These are phyloP conservation scores for Jaculus jaculus DNA, from an alignment of 2,113 vertebrate species.

Conservation along the genomic window DNA sequence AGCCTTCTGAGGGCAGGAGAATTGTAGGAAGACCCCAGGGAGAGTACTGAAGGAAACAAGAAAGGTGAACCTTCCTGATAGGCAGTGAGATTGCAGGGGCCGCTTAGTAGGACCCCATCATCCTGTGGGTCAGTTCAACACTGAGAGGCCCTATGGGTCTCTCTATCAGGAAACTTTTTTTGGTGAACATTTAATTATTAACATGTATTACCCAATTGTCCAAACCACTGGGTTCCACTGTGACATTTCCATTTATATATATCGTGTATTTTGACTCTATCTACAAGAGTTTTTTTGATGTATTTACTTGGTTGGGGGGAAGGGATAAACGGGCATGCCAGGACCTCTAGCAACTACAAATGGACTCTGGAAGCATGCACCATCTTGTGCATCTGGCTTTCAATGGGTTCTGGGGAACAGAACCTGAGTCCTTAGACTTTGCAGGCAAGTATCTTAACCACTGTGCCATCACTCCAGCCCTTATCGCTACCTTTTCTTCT, in stretches of 20 bases:
- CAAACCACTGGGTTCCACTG: neutral
- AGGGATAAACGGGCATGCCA: too few species aligned
- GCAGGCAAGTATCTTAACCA: too few species aligned
- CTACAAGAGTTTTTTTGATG: too few species aligned
- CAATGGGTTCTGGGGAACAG: too few species aligned
- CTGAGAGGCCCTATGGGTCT: neutral
- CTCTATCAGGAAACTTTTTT: neutral
- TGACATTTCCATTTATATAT: neutral
- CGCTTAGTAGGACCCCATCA: neutral
- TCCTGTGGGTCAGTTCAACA: neutral
- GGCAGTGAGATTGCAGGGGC: neutral
- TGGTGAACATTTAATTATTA: neutral
- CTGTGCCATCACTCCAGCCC: too few species aligned
- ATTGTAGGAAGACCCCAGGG: neutral
- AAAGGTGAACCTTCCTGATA: neutral
- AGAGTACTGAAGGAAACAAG: neutral
- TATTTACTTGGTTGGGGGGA: too few species aligned
- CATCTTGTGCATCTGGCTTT: too few species aligned
- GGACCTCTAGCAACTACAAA: too few species aligned
- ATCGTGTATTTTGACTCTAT: too few species aligned
- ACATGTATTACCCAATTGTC: neutral
- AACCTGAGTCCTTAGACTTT: too few species aligned
- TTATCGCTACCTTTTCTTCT: neutral
- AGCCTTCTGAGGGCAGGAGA: neutral
- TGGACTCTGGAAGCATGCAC: too few species aligned